phyloP scores from a whole-genome alignment of 2,888 invertebrate genomes.

The Polylopha cassiicola region DNA sequence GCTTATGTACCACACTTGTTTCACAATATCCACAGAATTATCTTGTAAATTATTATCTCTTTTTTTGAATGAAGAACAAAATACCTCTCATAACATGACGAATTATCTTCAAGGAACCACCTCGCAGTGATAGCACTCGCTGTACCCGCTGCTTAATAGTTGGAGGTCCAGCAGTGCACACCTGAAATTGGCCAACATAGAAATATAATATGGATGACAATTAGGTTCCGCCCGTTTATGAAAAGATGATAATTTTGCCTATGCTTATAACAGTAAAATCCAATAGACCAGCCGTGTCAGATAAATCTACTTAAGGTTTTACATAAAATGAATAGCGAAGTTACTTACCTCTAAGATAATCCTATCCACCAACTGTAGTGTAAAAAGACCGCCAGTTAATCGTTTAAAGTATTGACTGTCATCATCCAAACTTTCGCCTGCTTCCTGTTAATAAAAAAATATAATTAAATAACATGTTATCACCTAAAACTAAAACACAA shows the following conservation, averaged over 20 bases:
- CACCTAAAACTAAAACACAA: not conserved
- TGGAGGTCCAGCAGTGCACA: slow-evolving; percentile 83
- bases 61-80: not conserved
- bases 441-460: slow-evolving; percentile 44
- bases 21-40: not conserved
- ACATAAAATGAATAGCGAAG: no score
- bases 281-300: no score
- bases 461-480: slow-evolving; percentile 3
- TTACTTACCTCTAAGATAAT: slow-evolving; percentile 84
- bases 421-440: slow-evolving; percentile 84
- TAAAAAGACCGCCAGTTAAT: slow-evolving; percentile 96
- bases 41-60: not conserved
- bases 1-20: no score
- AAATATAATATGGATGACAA: slow-evolving; percentile 1
- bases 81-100: slow-evolving; percentile 94
- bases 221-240: no score
- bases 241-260: no score
- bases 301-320: no score
- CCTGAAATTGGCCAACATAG: slow-evolving; percentile 38
- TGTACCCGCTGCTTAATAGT: slow-evolving; percentile 90
- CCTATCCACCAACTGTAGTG: slow-evolving; percentile 95
- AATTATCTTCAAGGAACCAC: slow-evolving; percentile 94
- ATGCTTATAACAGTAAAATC: no score
- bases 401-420: slow-evolving; percentile 93
- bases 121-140: slow-evolving; percentile 91